A percentile compares a stretch with the other conserved stretches of the same genome.
Evolutionary conservation across 2,797 vertebrate species (phyloP).

Genomic region (Pteropus rufus): DNA sequence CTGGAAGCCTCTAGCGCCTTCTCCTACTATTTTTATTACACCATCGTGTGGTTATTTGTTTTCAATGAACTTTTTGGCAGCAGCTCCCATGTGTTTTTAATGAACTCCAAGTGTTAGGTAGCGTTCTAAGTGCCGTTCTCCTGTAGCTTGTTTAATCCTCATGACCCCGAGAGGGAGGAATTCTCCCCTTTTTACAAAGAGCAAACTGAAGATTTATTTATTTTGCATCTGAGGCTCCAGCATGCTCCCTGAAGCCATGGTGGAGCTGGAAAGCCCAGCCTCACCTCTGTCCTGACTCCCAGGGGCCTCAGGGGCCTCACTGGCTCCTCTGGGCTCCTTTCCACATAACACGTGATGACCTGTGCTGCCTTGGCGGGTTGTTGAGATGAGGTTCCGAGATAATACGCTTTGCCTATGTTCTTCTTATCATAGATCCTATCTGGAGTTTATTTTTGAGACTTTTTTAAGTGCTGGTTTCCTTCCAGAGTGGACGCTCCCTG

Average conservation of each 20-base stretch:
- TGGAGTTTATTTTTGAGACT: neutral
- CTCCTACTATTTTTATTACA: neutral
- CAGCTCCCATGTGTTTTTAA: slow-evolving; percentile 29
- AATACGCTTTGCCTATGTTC: neutral
- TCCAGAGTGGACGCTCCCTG: neutral
- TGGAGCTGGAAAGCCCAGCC: neutral
- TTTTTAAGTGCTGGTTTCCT: neutral
- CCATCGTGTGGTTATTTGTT: neutral
- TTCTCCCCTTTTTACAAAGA: neutral
- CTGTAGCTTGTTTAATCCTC: slow-evolving; percentile 1
- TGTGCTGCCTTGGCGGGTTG: neutral
- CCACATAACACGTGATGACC: no score
- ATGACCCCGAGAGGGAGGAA: neutral
- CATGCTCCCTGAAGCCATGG: neutral
- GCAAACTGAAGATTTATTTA: slow-evolving; percentile 32
- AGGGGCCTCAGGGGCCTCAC: accelerated
- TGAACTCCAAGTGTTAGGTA: neutral
- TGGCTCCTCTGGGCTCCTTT: neutral
- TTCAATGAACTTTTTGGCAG: neutral
- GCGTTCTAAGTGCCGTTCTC: neutral
- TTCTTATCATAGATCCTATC: neutral
- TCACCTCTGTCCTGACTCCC: neutral
- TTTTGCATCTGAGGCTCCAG: neutral
- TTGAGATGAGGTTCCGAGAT: neutral
- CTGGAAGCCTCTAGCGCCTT: neutral